A percentile compares a stretch with the other conserved stretches of the same genome.
These are phyloP conservation scores for Bilobella aurantiaca DNA, from an alignment of 1,140 invertebrate species.

Conservation along the genomic window DNA sequence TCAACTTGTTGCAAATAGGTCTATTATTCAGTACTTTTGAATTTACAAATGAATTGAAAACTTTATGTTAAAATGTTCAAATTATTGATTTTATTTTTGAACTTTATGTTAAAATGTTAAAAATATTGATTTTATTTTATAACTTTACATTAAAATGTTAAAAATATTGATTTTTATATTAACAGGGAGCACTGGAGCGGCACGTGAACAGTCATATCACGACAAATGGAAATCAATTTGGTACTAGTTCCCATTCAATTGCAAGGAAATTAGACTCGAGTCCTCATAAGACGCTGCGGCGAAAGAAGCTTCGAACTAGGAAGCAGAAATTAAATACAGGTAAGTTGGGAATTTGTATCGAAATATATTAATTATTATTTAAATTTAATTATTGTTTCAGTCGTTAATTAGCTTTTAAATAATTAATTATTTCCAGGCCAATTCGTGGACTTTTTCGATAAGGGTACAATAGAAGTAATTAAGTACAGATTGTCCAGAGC, in stretches of 20 bases:
- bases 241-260: slow-evolving; percentile 23
- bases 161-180: no score
- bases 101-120: no score
- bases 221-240: slow-evolving; percentile 31
- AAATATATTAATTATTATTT: background rate
- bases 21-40: no score
- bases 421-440: slow-evolving; percentile 20
- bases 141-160: slow-evolving; percentile 34
- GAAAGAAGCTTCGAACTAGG: slow-evolving; percentile 58
- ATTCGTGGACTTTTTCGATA: slow-evolving; percentile 31
- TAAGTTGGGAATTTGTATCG: slow-evolving; percentile 1
- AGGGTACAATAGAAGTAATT: slow-evolving; percentile 32
- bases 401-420: background rate
- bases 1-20: no score
- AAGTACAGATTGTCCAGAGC: slow-evolving; percentile 26
- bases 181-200: slow-evolving; percentile 68
- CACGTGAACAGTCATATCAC: slow-evolving; percentile 89
- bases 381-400: background rate
- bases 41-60: no score
- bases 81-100: no score
- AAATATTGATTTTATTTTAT: no score
- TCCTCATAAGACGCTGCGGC: slow-evolving; percentile 61
- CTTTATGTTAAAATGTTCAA: no score
- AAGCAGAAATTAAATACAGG: slow-evolving; percentile 27
- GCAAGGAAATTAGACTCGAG: slow-evolving; percentile 53